phyloP scores from a whole-genome alignment of 2,888 invertebrate species.

The Lordiphosa fenestrarum region DNA sequence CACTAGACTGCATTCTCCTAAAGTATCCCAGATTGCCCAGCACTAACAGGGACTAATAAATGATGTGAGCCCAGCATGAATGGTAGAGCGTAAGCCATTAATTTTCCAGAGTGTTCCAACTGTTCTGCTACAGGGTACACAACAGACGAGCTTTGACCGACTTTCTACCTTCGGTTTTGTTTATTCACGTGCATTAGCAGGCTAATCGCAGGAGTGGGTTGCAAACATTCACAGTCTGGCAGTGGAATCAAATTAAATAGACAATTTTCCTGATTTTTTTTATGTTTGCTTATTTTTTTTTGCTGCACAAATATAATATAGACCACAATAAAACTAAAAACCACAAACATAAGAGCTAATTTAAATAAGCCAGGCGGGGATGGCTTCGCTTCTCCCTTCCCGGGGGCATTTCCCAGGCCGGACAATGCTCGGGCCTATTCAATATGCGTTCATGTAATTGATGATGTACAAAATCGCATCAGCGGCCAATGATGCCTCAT shows the following conservation, averaged over 20 bases:
- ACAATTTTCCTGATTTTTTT: conserved; percentile 24
- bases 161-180: not conserved
- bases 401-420: conserved; percentile 38
- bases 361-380: conserved; percentile 54
- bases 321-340: conserved; percentile 34
- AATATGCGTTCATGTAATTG: conserved; percentile 58
- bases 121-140: too few relatives aligned
- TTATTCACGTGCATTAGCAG: conserved; percentile 19
- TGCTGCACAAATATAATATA: conserved; percentile 4
- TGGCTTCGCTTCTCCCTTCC: not conserved
- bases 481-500: conserved; percentile 58
- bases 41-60: too few relatives aligned
- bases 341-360: conserved; percentile 52
- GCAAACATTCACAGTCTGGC: conserved; percentile 14
- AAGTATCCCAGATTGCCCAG: too few relatives aligned
- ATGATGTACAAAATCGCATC: conserved; percentile 44
- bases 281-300: conserved; percentile 13
- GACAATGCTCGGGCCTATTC: conserved; percentile 33
- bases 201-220: not conserved
- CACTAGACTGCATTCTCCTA: too few relatives aligned
- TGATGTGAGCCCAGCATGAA: too few relatives aligned
- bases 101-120: too few relatives aligned
- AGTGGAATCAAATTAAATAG: conserved; percentile 32
- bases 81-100: too few relatives aligned
- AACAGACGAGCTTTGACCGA: too few relatives aligned